phyloP scores from a whole-genome alignment of 2,888 invertebrate species.

The Cheilosia grossa region DNA sequence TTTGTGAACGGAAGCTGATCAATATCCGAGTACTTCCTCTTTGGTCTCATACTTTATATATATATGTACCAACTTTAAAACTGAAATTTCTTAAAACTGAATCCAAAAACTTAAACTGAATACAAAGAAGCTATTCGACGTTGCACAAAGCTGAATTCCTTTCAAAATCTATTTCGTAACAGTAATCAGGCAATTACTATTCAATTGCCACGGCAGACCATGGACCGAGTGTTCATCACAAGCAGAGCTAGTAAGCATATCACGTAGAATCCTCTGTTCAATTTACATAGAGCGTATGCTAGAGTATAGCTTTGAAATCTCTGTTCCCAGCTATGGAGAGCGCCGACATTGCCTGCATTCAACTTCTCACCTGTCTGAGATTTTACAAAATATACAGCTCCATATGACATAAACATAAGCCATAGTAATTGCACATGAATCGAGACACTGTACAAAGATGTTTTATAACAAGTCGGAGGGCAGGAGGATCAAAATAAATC shows the following conservation, averaged over 20 bases:
- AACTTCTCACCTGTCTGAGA: conserved; percentile 33
- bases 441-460: neutral
- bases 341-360: neutral
- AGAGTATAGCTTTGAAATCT: neutral
- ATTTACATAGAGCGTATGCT: conserved; percentile 5
- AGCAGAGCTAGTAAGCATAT: neutral
- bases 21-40: too few relatives aligned
- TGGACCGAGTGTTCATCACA: neutral
- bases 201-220: conserved; percentile 48
- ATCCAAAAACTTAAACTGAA: neutral
- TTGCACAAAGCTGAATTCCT: conserved; percentile 1
- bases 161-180: conserved; percentile 6
- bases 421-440: conserved; percentile 7
- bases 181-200: conserved; percentile 64
- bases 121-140: conserved; percentile 10
- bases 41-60: too few relatives aligned
- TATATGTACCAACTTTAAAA: too few relatives aligned
- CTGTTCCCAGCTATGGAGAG: too few relatives aligned
- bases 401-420: neutral
- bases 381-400: neutral
- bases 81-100: neutral
- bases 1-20: too few relatives aligned
- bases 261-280: neutral
- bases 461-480: neutral
- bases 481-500: too few relatives aligned